These are phyloP conservation scores for Sarcophaga carnaria DNA, from an alignment of 2,888 invertebrate genomes.

Conservation along the genomic window DNA sequence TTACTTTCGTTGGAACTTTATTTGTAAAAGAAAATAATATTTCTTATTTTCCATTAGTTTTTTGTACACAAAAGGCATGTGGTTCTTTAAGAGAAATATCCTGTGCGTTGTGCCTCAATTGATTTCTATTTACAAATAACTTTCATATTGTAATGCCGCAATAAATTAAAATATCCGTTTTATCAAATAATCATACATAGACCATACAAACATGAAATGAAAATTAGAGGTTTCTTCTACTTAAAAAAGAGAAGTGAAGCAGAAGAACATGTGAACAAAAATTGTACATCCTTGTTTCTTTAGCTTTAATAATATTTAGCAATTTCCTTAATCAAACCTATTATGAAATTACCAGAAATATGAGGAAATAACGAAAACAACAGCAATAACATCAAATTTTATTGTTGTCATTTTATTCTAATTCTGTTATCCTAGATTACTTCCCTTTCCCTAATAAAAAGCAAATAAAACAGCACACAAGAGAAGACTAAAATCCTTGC, in stretches of 20 bases:
- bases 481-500: conserved; percentile 48
- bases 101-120: too few species aligned
- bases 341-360: conserved; percentile 57
- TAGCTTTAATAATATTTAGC: conserved; percentile 49
- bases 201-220: conserved; percentile 14
- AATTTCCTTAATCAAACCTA: conserved; percentile 63
- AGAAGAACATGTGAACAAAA: neutral
- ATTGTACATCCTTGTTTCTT: conserved; percentile 10
- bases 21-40: too few species aligned
- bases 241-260: conserved; percentile 13
- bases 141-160: too few species aligned
- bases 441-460: neutral
- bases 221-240: neutral
- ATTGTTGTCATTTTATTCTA: neutral
- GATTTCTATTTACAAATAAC: too few species aligned
- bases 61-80: too few species aligned
- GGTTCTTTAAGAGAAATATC: too few species aligned
- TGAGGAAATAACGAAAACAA: conserved; percentile 4
- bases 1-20: too few species aligned
- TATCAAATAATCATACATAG: too few species aligned
- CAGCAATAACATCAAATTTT: conserved; percentile 33
- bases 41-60: too few species aligned
- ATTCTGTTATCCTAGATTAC: neutral
- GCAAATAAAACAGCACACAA: conserved; percentile 13
- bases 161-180: too few species aligned